Conservation (phyloP, 2,113 vertebrate genomes). For the Chaetorhynchus papuensis region DNA sequence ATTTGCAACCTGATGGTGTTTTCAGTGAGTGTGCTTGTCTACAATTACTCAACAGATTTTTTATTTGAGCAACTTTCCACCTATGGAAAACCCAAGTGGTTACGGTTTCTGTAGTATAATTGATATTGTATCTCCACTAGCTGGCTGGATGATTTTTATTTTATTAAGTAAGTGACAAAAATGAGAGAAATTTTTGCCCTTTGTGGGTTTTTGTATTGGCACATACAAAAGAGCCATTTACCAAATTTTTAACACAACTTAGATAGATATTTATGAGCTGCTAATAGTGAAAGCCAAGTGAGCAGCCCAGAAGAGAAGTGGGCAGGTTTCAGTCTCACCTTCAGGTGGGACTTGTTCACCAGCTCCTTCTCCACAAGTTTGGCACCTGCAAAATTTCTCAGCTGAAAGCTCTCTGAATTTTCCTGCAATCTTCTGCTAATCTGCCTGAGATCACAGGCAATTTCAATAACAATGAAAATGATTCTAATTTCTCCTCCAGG, state of each 20-base stretch:
- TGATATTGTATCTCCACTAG: neutral
- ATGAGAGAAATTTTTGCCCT: neutral
- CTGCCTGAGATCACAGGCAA: constrained; percentile 49
- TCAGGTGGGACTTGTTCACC: neutral
- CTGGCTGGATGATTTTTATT: neutral
- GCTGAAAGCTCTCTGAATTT: constrained; percentile 23
- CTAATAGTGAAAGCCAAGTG: neutral
- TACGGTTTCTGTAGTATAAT: neutral
- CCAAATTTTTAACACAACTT: neutral
- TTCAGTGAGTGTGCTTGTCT: neutral
- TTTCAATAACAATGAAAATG: constrained; percentile 54
- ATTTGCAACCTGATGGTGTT: constrained; percentile 12
- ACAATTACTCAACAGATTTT: neutral
- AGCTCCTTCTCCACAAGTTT: neutral
- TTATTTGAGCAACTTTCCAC: neutral
- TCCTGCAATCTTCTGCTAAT: constrained; percentile 16
- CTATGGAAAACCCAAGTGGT: neutral
- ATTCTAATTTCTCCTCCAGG: constrained; percentile 15
- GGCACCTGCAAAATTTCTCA: neutral
- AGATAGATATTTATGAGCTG: neutral
- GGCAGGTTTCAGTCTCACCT: neutral
- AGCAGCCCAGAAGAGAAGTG: neutral
- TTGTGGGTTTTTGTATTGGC: neutral
- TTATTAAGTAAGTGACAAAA: neutral
- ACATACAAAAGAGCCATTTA: neutral